phyloP scores from a whole-genome alignment of 2,113 vertebrate species.

The Genyomyrus donnyi region DNA sequence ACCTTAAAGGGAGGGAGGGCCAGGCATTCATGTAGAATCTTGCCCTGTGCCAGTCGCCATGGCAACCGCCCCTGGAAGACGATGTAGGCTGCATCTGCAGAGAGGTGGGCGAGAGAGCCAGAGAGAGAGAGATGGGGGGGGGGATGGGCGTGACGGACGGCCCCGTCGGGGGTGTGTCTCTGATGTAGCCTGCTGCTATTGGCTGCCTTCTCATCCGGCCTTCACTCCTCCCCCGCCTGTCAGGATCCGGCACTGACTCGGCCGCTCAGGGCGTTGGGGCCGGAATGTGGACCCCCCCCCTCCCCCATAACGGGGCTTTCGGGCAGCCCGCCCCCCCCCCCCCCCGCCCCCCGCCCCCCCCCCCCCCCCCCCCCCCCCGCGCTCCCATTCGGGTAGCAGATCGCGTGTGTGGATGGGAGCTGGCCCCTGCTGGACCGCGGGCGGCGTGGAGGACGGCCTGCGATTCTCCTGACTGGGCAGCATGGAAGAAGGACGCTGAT shows the following conservation, averaged over 20 bases:
- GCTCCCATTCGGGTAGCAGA: slow-evolving; percentile 3
- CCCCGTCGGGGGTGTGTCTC: slow-evolving; percentile 60
- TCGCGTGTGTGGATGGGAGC: background rate
- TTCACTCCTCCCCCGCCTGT: slow-evolving; percentile 56
- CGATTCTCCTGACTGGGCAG: slow-evolving; percentile 61
- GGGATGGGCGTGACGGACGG: slow-evolving; percentile 43
- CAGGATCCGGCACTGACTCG: slow-evolving; percentile 43
- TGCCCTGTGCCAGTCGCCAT: slow-evolving; percentile 68
- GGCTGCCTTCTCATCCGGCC: slow-evolving; percentile 44
- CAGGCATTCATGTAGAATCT: background rate
- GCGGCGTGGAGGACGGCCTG: slow-evolving; percentile 33
- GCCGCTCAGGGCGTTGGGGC: slow-evolving; percentile 40
- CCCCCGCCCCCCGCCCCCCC: background rate
- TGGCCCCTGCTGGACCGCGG: background rate
- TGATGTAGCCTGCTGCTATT: slow-evolving; percentile 62
- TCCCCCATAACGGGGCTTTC: slow-evolving; percentile 28
- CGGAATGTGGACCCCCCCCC: slow-evolving; percentile 18
- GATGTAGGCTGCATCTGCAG: slow-evolving; percentile 44
- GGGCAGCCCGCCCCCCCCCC: background rate
- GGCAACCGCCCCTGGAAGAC: slow-evolving; percentile 69
- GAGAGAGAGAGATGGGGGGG: slow-evolving; percentile 45
- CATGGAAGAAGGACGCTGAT: slow-evolving; percentile 65
- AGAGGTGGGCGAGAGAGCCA: slow-evolving; percentile 52
- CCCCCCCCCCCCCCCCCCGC: background rate
- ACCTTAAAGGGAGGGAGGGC: slow-evolving; percentile 4